A percentile compares a stretch with the other conserved stretches of the same genome.
Conservation (phyloP, 92 coral and sea anemone species). For the Montipora capitata region DNA sequence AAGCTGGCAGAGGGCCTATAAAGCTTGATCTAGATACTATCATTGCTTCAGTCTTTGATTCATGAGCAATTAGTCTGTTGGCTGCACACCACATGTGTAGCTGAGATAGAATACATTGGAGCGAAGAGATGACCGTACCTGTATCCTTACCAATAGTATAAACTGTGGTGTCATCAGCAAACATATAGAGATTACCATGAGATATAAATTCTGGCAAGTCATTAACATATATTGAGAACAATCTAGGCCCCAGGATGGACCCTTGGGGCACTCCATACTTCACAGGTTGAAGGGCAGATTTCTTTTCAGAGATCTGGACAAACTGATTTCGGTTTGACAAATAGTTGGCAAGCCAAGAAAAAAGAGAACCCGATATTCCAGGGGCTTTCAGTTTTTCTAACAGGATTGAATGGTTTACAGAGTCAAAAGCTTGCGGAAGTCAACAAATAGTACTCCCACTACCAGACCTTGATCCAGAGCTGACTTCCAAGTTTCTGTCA, state of each 20-base stretch:
- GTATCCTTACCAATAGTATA: not conserved
- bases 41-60: constrained; percentile 51
- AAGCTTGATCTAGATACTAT: constrained; percentile 43
- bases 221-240: constrained; percentile 53
- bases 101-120: constrained; percentile 31
- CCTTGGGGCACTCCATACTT: constrained; percentile 50
- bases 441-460: constrained; percentile 29
- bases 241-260: constrained; percentile 46
- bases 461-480: constrained; percentile 27
- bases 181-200: constrained; percentile 43
- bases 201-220: constrained; percentile 54
- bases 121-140: not conserved
- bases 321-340: constrained; percentile 25
- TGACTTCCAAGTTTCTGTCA: constrained; percentile 44
- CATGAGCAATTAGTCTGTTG: constrained; percentile 46
- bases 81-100: constrained; percentile 42
- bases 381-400: constrained; percentile 3
- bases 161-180: too few species aligned
- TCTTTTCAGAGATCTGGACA: constrained; percentile 30
- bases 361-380: constrained; percentile 12
- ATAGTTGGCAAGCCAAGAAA: constrained; percentile 26
- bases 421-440: constrained; percentile 15
- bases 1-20: constrained; percentile 52
- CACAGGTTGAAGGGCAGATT: constrained; percentile 23
- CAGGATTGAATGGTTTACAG: constrained; percentile 19